Evolutionary conservation across 2,888 invertebrate species (phyloP).

Genomic region (Harpalus rubripes): DNA sequence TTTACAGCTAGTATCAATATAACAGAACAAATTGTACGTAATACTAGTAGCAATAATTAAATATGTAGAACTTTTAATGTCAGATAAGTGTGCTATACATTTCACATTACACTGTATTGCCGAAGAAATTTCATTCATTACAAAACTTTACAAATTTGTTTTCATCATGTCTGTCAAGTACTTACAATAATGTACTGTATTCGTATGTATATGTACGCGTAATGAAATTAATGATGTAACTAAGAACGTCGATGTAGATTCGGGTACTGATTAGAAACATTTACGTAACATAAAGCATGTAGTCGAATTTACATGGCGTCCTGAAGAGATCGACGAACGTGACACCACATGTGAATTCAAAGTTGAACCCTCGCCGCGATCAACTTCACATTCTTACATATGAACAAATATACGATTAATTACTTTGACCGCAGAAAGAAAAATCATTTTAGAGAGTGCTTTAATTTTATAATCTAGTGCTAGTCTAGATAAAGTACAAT

Average conservation of each 20-base stretch:
- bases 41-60: neutral
- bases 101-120: too few species aligned
- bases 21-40: neutral
- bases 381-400: slow-evolving; percentile 2
- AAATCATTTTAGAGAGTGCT: too few species aligned
- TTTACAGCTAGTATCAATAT: neutral
- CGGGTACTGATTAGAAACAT: slow-evolving; percentile 46
- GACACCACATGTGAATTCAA: slow-evolving; percentile 43
- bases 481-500: too few species aligned
- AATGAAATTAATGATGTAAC: slow-evolving; percentile 24
- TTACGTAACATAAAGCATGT: slow-evolving; percentile 50
- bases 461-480: too few species aligned
- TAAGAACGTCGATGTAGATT: slow-evolving; percentile 19
- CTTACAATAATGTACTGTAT: neutral
- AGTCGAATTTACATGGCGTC: slow-evolving; percentile 59
- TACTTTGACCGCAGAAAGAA: neutral
- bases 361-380: neutral
- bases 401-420: slow-evolving; percentile 26
- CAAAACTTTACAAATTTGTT: neutral
- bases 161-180: neutral
- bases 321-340: slow-evolving; percentile 53
- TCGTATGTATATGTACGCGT: neutral
- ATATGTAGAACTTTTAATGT: too few species aligned
- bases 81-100: too few species aligned
- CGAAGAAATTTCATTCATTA: neutral